Conservation (phyloP, 2,888 invertebrate genomes). For the Yponomeuta malinellus region DNA sequence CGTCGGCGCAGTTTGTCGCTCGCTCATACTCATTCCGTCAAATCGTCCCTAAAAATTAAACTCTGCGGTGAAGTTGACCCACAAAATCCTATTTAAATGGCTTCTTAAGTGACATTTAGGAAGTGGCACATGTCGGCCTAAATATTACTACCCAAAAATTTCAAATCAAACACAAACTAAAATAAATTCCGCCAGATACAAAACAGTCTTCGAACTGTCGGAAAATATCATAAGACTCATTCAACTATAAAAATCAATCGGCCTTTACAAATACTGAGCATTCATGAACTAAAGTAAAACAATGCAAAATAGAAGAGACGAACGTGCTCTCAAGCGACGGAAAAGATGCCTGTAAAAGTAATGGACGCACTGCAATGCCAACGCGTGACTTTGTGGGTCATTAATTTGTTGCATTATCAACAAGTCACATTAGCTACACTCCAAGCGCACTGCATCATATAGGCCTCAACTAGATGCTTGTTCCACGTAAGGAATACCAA, state of each 20-base stretch:
- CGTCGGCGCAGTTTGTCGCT: too few relatives aligned
- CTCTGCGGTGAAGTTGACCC: too few relatives aligned
- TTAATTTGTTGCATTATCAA: slow-evolving; percentile 34
- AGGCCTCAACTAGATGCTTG: slow-evolving; percentile 50
- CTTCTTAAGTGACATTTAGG: too few relatives aligned
- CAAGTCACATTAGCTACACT: slow-evolving; percentile 31
- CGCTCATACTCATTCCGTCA: too few relatives aligned
- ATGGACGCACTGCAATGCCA: slow-evolving; percentile 11
- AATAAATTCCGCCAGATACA: not conserved
- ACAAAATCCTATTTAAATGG: too few relatives aligned
- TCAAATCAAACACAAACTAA: not conserved
- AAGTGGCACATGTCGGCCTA: too few relatives aligned
- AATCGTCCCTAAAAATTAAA: too few relatives aligned
- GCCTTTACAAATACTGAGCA: not conserved
- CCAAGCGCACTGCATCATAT: slow-evolving; percentile 39
- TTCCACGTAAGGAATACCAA: slow-evolving; percentile 56
- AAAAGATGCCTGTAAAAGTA: slow-evolving; percentile 6
- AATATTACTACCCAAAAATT: not conserved
- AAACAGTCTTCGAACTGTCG: not conserved
- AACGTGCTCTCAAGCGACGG: slow-evolving; percentile 7
- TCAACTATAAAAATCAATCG: not conserved
- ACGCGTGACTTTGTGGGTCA: slow-evolving; percentile 32
- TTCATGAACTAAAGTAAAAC: not conserved
- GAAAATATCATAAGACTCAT: not conserved
- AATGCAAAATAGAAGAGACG: slow-evolving; percentile 1